phyloP scores from a whole-genome alignment of 1,140 invertebrate species.

The Bacillus rossius region DNA sequence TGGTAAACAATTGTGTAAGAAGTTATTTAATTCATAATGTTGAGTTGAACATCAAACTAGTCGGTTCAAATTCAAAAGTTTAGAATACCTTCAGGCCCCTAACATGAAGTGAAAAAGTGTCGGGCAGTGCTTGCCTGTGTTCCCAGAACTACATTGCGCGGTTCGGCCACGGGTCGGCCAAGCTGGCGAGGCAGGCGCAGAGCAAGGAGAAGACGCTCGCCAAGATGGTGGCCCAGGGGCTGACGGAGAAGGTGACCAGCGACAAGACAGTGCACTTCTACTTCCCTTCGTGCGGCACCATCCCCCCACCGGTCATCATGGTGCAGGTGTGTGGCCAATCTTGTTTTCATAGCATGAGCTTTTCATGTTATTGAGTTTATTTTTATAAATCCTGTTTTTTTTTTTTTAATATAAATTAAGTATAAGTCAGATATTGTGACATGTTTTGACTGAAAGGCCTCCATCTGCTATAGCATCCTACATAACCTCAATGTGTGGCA shows the following conservation, averaged over 20 bases:
- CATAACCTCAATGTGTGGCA: too few species aligned
- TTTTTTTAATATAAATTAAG: neutral
- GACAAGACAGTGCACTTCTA: slow-evolving; percentile 93
- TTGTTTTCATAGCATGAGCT: slow-evolving; percentile 5
- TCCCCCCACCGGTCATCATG: slow-evolving; percentile 99
- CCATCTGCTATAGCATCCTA: too few species aligned
- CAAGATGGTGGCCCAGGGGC: slow-evolving; percentile 97
- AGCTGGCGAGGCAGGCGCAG: slow-evolving; percentile 96
- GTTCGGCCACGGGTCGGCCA: slow-evolving; percentile 98
- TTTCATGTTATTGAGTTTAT: too few species aligned
- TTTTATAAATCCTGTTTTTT: too few species aligned
- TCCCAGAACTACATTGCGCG: slow-evolving; percentile 96
- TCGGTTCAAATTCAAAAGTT: too few species aligned
- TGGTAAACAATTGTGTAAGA: too few species aligned
- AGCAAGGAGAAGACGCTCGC: slow-evolving; percentile 99
- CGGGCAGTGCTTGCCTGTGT: too few species aligned
- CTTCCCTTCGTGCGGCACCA: slow-evolving; percentile 93
- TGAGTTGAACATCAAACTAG: too few species aligned
- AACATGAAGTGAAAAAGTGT: too few species aligned
- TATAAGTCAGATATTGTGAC: neutral
- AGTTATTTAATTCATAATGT: too few species aligned
- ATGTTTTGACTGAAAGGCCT: too few species aligned
- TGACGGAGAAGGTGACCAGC: slow-evolving; percentile 88
- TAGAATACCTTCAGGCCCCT: too few species aligned
- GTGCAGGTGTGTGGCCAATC: slow-evolving; percentile 71